Conservation (phyloP, 2,888 invertebrate species). For the Clanis bilineata region DNA sequence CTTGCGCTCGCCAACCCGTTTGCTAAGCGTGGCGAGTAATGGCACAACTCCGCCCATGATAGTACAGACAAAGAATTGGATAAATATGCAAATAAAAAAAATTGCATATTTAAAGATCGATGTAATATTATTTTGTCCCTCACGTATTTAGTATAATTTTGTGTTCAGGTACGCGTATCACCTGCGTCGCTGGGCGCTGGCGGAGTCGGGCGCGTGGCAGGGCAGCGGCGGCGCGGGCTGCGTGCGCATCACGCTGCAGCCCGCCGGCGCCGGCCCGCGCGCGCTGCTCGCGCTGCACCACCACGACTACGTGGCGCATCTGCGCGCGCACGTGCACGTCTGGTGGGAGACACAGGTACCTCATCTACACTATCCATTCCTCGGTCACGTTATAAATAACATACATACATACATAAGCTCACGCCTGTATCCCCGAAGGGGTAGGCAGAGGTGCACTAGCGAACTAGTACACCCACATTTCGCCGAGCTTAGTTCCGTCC, state of each 20-base stretch:
- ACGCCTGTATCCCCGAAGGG: no score
- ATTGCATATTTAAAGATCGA: no score
- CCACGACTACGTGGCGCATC: constrained; percentile 94
- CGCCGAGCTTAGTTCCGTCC: no score
- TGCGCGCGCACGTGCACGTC: constrained; percentile 96
- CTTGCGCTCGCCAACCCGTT: no score
- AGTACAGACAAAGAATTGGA: no score
- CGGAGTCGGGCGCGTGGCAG: constrained; percentile 90
- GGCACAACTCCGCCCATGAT: no score
- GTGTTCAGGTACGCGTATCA: constrained; percentile 91
- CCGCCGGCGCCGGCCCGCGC: constrained; percentile 93
- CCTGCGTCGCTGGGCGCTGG: constrained; percentile 93
- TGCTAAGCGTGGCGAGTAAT: no score
- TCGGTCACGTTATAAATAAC: neutral
- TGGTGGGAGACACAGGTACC: constrained; percentile 91
- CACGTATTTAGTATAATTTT: neutral
- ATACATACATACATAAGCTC: neutral
- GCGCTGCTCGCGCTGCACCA: constrained; percentile 90
- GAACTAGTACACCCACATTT: no score
- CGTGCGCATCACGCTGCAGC: constrained; percentile 91
- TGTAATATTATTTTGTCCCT: no score
- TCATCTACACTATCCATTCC: neutral
- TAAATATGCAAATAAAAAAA: no score
- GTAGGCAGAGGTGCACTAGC: no score
- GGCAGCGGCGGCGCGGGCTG: constrained; percentile 86